Conservation (phyloP, 2,113 vertebrate species). For the Murina feae region DNA sequence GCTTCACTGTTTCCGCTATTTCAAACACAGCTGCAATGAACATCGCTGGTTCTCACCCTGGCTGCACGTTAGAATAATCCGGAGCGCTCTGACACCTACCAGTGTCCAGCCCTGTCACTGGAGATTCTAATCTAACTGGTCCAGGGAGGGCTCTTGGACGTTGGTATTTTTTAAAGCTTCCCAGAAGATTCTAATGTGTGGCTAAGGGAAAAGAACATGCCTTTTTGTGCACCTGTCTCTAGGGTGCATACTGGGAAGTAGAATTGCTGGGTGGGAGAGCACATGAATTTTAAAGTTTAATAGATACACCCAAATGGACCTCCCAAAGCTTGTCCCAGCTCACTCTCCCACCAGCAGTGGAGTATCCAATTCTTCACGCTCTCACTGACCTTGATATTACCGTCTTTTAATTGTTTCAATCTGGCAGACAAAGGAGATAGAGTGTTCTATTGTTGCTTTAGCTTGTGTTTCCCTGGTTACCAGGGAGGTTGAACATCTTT, state of each 20-base stretch:
- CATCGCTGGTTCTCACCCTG: not conserved
- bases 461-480: not conserved
- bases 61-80: not conserved
- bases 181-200: not conserved
- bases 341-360: not conserved
- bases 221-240: not conserved
- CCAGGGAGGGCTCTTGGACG: not conserved
- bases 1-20: not conserved
- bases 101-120: not conserved
- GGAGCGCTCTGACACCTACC: not conserved
- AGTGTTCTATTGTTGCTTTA: not conserved
- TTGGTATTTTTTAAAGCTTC: not conserved
- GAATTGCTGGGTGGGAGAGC: not conserved
- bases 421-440: not conserved
- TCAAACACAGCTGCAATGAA: not conserved
- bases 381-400: not conserved
- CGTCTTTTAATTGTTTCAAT: not conserved
- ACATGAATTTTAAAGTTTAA: not conserved
- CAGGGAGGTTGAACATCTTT: not conserved
- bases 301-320: not conserved
- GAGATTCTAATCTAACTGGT: not conserved
- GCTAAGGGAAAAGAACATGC: not conserved
- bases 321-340: not conserved
- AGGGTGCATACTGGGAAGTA: not conserved
- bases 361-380: not conserved